These are phyloP conservation scores for Octomys mimax DNA, from an alignment of 2,797 vertebrate species.

Conservation along the genomic window DNA sequence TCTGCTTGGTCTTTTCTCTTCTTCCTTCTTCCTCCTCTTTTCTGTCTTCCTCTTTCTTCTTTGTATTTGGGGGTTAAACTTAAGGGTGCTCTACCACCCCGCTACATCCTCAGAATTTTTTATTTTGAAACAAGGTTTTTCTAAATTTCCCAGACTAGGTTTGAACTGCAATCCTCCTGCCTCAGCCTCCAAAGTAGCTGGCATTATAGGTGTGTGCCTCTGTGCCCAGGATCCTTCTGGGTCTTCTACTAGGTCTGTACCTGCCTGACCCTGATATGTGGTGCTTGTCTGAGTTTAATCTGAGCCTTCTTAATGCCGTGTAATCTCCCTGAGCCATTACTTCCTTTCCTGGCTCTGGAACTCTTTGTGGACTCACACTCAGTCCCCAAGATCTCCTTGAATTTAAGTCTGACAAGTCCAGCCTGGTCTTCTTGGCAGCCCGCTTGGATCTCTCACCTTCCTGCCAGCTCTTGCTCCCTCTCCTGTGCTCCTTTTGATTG, in stretches of 20 bases:
- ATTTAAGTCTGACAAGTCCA: neutral
- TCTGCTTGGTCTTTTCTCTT: neutral
- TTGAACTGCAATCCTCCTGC: neutral
- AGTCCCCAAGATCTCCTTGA: neutral
- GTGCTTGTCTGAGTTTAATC: neutral
- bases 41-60: neutral
- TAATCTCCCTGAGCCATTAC: rapidly evolving
- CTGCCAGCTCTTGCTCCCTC: neutral
- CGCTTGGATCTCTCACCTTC: neutral
- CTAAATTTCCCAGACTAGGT: neutral
- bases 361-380: neutral
- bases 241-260: neutral
- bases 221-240: neutral
- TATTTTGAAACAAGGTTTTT: neutral
- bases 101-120: neutral
- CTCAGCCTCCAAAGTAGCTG: neutral
- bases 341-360: neutral
- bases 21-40: neutral
- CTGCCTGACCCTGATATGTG: rapidly evolving
- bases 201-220: neutral
- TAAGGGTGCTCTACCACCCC: neutral
- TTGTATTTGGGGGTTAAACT: neutral
- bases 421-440: too few species aligned
- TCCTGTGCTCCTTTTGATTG: neutral
- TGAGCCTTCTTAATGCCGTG: neutral